phyloP scores from a whole-genome alignment of 2,113 vertebrate species.

The Microcebus jonahi region DNA sequence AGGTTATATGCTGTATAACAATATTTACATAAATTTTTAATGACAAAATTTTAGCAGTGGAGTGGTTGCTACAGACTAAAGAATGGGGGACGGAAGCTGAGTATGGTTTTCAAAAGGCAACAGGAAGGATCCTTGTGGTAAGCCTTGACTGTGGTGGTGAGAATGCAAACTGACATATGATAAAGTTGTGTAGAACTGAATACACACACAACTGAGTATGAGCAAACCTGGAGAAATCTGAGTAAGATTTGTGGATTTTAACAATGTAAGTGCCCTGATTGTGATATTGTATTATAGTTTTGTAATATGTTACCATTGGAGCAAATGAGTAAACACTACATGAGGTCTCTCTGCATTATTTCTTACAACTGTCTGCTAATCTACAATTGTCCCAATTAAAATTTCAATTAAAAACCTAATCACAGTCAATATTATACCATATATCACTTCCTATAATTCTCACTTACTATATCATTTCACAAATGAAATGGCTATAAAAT shows the following conservation, averaged over 20 bases:
- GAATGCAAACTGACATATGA: not conserved
- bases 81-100: not conserved
- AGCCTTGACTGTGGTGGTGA: not conserved
- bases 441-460: not conserved
- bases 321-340: not conserved
- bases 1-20: not conserved
- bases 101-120: not conserved
- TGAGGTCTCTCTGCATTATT: not conserved
- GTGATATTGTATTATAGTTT: not conserved
- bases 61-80: not conserved
- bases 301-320: not conserved
- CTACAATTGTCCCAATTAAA: not conserved
- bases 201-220: not conserved
- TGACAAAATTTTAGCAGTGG: not conserved
- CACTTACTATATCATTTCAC: not conserved
- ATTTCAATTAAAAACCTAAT: not conserved
- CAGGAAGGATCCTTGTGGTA: too few relatives aligned
- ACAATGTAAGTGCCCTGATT: not conserved
- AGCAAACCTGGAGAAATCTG: not conserved
- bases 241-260: not conserved
- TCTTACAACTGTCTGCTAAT: not conserved
- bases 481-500: not conserved
- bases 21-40: not conserved
- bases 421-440: not conserved
- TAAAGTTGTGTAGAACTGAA: not conserved